Conservation (phyloP, 2,797 vertebrate genomes). For the Malacoctenus gilli region DNA sequence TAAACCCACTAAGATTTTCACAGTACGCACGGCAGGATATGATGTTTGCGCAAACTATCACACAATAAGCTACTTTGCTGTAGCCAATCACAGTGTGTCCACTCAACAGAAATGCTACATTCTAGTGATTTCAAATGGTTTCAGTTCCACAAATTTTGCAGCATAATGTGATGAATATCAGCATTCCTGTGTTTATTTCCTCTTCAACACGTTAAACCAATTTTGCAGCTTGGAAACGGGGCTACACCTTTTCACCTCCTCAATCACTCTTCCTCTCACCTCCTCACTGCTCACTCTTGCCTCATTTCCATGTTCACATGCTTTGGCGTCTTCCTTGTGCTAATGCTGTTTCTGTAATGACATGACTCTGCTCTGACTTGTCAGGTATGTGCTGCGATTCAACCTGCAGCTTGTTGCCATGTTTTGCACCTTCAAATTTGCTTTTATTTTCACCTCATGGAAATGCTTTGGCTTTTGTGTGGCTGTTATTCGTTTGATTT, state of each 20-base stretch:
- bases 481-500: not conserved
- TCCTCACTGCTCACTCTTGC: slow-evolving; percentile 9
- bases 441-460: slow-evolving; percentile 10
- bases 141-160: not conserved
- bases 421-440: slow-evolving; percentile 19
- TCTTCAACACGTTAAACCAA: slow-evolving; percentile 43
- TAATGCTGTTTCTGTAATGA: slow-evolving; percentile 44
- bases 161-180: slow-evolving; percentile 27
- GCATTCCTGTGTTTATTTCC: slow-evolving; percentile 80
- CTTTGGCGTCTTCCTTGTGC: no score
- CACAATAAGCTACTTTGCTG: no score
- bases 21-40: no score
- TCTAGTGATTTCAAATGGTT: no score
- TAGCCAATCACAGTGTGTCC: no score
- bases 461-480: slow-evolving; percentile 1
- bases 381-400: slow-evolving; percentile 30
- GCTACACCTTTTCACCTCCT: slow-evolving; percentile 47
- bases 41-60: no score
- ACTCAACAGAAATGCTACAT: no score
- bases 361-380: slow-evolving; percentile 37
- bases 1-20: no score
- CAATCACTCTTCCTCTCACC: slow-evolving; percentile 10
- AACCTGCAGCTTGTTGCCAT: slow-evolving; percentile 17
- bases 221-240: slow-evolving; percentile 52
- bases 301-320: slow-evolving; percentile 14